Percentiles rank a stretch among this genome's conserved stretches.
Evolutionary conservation across 2,888 invertebrate species (phyloP).

Genomic region (Lasioglossum zephyrum): DNA sequence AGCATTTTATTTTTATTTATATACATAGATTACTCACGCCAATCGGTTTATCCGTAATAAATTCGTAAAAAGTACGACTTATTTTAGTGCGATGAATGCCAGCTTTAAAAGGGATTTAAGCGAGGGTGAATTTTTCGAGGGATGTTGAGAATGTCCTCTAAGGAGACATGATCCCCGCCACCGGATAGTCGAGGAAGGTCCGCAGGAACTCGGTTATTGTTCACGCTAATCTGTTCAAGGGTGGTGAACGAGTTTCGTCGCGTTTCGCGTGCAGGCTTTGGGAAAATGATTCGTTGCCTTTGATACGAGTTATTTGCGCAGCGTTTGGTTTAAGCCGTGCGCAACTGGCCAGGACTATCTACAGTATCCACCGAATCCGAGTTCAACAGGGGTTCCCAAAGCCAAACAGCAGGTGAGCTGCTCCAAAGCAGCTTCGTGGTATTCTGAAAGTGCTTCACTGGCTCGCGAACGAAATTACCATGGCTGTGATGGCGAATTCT

Average conservation of each 20-base stretch:
- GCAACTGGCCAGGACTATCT: conserved; percentile 14
- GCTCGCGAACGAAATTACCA: neutral
- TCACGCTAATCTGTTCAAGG: conserved; percentile 29
- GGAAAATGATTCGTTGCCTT: conserved; percentile 53
- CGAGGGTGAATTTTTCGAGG: neutral
- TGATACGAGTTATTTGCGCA: conserved; percentile 58
- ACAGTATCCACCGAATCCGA: conserved; percentile 21
- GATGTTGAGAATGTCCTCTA: neutral
- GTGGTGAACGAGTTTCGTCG: conserved; percentile 13
- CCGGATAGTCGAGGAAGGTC: neutral
- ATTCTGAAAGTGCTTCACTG: conserved; percentile 21
- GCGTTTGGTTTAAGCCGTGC: conserved; percentile 35
- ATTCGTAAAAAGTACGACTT: neutral
- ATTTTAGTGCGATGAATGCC: neutral
- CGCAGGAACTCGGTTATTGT: conserved; percentile 12
- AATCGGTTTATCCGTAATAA: neutral
- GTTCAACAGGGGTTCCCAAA: conserved; percentile 37
- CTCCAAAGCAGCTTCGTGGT: conserved; percentile 26
- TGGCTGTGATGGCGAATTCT: neutral
- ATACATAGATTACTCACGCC: neutral
- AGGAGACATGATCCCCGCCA: neutral
- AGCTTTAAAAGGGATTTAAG: neutral
- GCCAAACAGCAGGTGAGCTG: conserved; percentile 37
- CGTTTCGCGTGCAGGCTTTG: conserved; percentile 8
- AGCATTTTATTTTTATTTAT: too few species aligned